Base-by-base conservation (phyloP, 1,140 invertebrate species). In the Conus ventricosus region DNA sequence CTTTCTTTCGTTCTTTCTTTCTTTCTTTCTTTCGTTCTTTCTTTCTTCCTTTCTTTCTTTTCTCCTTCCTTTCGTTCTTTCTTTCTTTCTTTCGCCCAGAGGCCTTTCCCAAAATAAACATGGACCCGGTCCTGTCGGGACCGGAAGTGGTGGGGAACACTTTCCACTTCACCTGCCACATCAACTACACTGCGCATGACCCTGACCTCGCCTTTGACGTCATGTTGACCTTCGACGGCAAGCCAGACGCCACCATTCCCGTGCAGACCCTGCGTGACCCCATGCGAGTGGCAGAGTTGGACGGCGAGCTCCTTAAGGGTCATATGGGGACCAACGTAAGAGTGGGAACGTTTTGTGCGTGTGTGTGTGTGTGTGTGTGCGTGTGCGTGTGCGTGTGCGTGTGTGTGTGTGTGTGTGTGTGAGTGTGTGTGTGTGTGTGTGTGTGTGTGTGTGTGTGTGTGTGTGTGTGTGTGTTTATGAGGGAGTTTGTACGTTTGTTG, bases 151-250 rank as follows among this genome's bases (percentile, higher is more conserved):
- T 71, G 13, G 82, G 67, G 5, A 83, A 88, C 25, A 84, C 86
- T 6, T 88, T 90, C 20, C 86, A 88, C 25, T 91, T 91, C 71
- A 84, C 90, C 5, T 91, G 91, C 84, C 67, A 84, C n/a, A 84
- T 91, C 39, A 60, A 85, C 60, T 90, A 85, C 53, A 86, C 85
- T 5, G 81, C 78, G 5, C 82, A 90, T 23, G 87, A 90, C 53
- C 84, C 89, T 4, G 87, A 89, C 87, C 90, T 90, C 20, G 87
- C 71, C 20, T 91, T 91, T 63, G 88, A 88, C 27, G 90, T 91
- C 25, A 84, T 87, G 17, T 91, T 90, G 91, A 91, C 88, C 23
- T 88, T 90, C 20, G 89, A 90, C 87, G 90, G 89, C 0, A 8
- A 88, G 13, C 63, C 57, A 4, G 88, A 90, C 51, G 67, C 89